Conservation (phyloP, 2,888 invertebrate species). For the Pycnomerus fuliginosus region DNA sequence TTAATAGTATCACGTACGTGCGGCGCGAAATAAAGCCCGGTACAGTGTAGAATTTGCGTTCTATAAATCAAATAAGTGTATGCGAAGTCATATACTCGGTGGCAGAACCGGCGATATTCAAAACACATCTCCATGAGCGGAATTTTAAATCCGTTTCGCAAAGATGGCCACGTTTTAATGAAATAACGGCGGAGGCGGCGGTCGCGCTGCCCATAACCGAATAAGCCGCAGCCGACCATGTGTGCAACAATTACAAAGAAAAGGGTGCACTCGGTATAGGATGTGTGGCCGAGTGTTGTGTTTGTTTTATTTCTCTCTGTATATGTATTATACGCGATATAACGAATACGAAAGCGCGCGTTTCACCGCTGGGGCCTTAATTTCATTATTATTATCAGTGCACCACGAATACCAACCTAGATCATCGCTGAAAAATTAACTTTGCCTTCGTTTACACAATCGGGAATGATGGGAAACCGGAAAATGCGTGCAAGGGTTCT, state of each 20-base stretch:
- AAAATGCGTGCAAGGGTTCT: too few species aligned
- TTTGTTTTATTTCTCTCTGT: conserved; percentile 30
- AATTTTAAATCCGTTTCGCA: conserved; percentile 52
- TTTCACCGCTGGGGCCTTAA: too few species aligned
- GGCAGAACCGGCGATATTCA: conserved; percentile 43
- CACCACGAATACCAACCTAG: too few species aligned
- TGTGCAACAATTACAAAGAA: conserved; percentile 42
- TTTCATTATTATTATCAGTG: too few species aligned
- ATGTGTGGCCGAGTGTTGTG: conserved; percentile 22
- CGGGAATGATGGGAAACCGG: too few species aligned
- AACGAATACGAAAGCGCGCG: too few species aligned
- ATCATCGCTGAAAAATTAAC: too few species aligned
- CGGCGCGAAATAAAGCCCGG: conserved; percentile 16
- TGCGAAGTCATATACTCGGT: conserved; percentile 44
- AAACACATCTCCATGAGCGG: conserved; percentile 48
- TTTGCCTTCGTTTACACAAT: too few species aligned
- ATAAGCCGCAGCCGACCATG: conserved; percentile 42
- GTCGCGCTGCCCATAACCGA: conserved; percentile 39
- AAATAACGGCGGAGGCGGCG: conserved; percentile 42
- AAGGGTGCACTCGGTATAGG: conserved; percentile 30
- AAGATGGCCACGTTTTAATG: conserved; percentile 51
- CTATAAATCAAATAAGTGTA: conserved; percentile 53
- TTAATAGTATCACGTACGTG: conserved; percentile 20
- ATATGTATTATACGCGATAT: not conserved
- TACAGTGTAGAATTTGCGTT: conserved; percentile 24